These are phyloP conservation scores for Spilosoma lubricipeda DNA, from an alignment of 2,888 invertebrate species.

Conservation along the genomic window DNA sequence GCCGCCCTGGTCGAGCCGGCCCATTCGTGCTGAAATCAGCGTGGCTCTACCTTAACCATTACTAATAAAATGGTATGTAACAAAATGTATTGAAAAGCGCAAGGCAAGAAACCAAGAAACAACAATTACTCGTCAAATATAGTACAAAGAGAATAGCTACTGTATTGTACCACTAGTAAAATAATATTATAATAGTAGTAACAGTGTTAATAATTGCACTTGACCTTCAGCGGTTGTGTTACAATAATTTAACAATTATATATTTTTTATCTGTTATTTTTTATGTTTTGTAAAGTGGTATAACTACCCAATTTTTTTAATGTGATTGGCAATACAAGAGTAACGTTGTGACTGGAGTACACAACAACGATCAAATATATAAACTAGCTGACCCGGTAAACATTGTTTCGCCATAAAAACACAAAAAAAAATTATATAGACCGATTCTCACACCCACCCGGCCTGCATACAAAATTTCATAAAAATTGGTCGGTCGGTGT, in stretches of 20 bases:
- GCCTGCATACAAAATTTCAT: too few species aligned
- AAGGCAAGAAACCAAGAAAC: neutral
- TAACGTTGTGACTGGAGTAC: too few species aligned
- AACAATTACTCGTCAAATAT: neutral
- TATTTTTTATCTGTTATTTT: neutral
- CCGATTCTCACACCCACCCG: too few species aligned
- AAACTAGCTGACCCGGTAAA: too few species aligned
- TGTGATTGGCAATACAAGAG: neutral
- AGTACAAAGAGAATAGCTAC: conserved; percentile 13
- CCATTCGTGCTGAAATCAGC: too few species aligned
- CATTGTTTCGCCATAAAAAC: too few species aligned
- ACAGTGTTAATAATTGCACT: neutral
- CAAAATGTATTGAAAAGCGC: neutral
- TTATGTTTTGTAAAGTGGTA: neutral
- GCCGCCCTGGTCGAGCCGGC: too few species aligned
- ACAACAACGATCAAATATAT: too few species aligned
- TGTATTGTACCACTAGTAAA: conserved; percentile 2
- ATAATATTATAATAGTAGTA: conserved; percentile 11
- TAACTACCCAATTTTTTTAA: neutral
- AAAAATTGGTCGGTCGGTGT: too few species aligned
- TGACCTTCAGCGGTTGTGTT: conserved; percentile 13
- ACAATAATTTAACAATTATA: neutral
- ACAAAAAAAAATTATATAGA: too few species aligned
- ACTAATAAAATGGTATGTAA: too few species aligned
- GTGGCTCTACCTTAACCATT: too few species aligned